These are phyloP conservation scores for Empis stercorea DNA, from an alignment of 2,888 invertebrate genomes.

Conservation along the genomic window DNA sequence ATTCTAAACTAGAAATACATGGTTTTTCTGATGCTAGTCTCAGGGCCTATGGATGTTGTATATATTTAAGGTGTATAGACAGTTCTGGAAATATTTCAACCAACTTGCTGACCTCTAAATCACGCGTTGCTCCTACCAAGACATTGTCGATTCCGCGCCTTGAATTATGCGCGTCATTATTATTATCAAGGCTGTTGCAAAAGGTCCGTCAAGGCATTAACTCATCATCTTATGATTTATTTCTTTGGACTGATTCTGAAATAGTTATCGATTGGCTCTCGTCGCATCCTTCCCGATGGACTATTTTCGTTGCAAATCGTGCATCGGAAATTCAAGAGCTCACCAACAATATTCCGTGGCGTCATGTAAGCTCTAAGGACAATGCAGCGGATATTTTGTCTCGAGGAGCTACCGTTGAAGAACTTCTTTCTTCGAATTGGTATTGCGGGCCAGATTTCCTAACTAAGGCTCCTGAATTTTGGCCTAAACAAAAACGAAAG, in stretches of 20 bases:
- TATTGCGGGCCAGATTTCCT: conserved; percentile 4
- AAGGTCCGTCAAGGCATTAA: neutral
- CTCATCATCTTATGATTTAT: neutral
- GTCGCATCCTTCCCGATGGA: conserved; percentile 4
- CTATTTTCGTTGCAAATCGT: conserved; percentile 12
- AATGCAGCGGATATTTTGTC: conserved; percentile 24
- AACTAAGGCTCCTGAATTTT: neutral
- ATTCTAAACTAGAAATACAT: neutral
- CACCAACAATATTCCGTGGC: conserved; percentile 12
- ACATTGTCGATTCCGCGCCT: neutral
- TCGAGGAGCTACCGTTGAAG: conserved; percentile 13
- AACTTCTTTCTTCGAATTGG: neutral
- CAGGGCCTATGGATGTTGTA: neutral
- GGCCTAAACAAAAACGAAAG: no score
- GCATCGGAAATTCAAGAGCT: neutral
- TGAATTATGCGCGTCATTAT: neutral
- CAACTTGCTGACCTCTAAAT: neutral
- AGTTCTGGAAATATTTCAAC: neutral
- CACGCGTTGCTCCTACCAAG: neutral
- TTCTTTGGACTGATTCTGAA: neutral
- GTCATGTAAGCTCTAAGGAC: conserved; percentile 16
- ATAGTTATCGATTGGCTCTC: conserved; percentile 12
- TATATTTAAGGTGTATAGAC: neutral
- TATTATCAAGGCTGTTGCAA: neutral
- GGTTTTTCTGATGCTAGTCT: neutral